Base-by-base conservation (phyloP, 2,888 invertebrate species). In the Malthinus seriepunctatus region DNA sequence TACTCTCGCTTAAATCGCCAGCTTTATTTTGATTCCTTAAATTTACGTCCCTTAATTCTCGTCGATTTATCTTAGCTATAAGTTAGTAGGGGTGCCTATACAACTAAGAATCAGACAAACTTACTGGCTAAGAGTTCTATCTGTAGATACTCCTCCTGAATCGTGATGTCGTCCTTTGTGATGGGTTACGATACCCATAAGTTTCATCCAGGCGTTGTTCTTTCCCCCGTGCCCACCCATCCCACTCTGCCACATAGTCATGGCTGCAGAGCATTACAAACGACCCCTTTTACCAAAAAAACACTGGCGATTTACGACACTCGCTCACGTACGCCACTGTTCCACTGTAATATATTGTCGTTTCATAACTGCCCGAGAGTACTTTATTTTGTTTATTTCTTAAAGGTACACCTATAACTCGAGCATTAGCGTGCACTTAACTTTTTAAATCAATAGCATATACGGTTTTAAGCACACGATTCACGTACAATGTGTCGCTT, bases 141-240 rank as follows among this genome's bases (percentile, higher is more conserved):
- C 87, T 73, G 84, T 84, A 73, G 85, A 84, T 58, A 78, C 78
- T 56, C 82, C 82, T 63, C 77, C 79, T 60, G 84, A 83, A 66
- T 87, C 86, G 79, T 87, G 85, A 75, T 87, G 87, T 57, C 87
- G 81, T 64, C 88, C 80, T 75, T 89, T 88, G 82, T 89, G 89
- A 70, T 62, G 58, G 51, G 55, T 45, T 37, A 89, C 88, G 74
- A 89, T 89, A 75, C 89, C 89, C 89, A 90, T 90, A 68, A 90
- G 80, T 78, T 89, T 89, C 87, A 89, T 88, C 90, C 90, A 90
- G 73, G 89, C 89, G 79, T 89, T 89, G 83, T 89, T 89, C 76
- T 85, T 84, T 73, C 84, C 86, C 78, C 88, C 88, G 81, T 86
- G 86, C 76, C 88, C 87, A 82, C 88, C 88, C 80, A 88, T 88